Percentiles rank a stretch among this genome's conserved stretches.
Conservation (phyloP, 2,888 invertebrate genomes). For the Linnaemya vulpina region DNA sequence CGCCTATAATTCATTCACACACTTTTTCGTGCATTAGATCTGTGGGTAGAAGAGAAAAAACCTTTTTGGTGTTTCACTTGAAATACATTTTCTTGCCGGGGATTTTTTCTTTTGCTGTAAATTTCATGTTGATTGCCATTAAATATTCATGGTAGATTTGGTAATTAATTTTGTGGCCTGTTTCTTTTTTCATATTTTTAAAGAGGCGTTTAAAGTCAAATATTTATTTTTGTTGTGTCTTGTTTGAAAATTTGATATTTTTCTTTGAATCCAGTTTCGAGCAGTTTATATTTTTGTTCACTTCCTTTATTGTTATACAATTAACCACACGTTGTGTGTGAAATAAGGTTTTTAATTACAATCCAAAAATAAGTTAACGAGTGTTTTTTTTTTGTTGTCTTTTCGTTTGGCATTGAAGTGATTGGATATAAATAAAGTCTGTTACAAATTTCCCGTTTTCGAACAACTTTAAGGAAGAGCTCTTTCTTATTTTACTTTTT, state of each 20-base stretch:
- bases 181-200: slow-evolving; percentile 25
- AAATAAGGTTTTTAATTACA: slow-evolving; percentile 1
- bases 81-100: slow-evolving; percentile 11
- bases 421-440: too few relatives aligned
- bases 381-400: background rate
- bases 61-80: slow-evolving; percentile 51
- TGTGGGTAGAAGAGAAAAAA: slow-evolving; percentile 53
- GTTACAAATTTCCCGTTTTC: too few relatives aligned
- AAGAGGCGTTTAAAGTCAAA: slow-evolving; percentile 46
- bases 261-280: background rate
- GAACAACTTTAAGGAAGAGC: too few relatives aligned
- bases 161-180: slow-evolving; percentile 69
- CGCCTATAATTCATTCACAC: background rate
- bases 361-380: background rate
- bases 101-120: slow-evolving; percentile 17
- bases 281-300: background rate
- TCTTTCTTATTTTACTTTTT: too few relatives aligned
- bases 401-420: background rate
- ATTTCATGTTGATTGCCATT: slow-evolving; percentile 58
- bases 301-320: background rate
- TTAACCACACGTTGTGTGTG: background rate
- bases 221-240: slow-evolving; percentile 8
- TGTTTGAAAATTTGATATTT: slow-evolving; percentile 1
- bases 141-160: slow-evolving; percentile 70
- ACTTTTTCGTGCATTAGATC: slow-evolving; percentile 19